Percentiles rank a stretch among this genome's conserved stretches.
These are phyloP conservation scores for Cryptus armator DNA, from an alignment of 2,888 invertebrate species.

Conservation along the genomic window DNA sequence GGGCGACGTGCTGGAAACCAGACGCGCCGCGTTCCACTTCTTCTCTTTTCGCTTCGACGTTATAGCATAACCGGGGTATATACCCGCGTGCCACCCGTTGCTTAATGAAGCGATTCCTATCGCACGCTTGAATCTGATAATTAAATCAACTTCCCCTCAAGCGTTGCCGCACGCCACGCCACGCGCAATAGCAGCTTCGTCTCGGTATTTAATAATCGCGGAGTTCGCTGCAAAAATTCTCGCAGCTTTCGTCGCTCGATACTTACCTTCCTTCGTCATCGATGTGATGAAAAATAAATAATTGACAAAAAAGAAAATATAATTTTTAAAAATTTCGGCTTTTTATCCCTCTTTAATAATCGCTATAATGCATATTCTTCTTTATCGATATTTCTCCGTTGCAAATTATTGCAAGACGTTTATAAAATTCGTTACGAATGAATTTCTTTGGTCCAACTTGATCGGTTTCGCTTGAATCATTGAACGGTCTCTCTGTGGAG, in stretches of 20 bases:
- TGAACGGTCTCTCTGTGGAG: background rate
- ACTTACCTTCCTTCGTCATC: background rate
- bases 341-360: background rate
- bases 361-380: constrained; percentile 1
- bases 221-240: constrained; percentile 2
- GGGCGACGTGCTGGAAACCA: background rate
- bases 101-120: constrained; percentile 82
- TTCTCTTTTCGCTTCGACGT: constrained; percentile 5
- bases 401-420: constrained; percentile 14
- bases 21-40: constrained; percentile 66
- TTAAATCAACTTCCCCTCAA: constrained; percentile 78
- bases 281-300: background rate
- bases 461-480: constrained; percentile 16
- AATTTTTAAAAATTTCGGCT: background rate
- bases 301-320: background rate
- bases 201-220: constrained; percentile 37
- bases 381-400: background rate
- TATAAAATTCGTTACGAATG: constrained; percentile 24
- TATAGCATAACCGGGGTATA: constrained; percentile 28
- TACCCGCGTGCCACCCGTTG: constrained; percentile 64
- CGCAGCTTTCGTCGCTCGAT: background rate
- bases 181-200: constrained; percentile 43
- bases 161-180: constrained; percentile 61
- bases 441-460: constrained; percentile 22
- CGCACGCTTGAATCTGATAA: constrained; percentile 79